Evolutionary conservation across 2,888 invertebrate species (phyloP).

Genomic region (Syrista parreyssii): DNA sequence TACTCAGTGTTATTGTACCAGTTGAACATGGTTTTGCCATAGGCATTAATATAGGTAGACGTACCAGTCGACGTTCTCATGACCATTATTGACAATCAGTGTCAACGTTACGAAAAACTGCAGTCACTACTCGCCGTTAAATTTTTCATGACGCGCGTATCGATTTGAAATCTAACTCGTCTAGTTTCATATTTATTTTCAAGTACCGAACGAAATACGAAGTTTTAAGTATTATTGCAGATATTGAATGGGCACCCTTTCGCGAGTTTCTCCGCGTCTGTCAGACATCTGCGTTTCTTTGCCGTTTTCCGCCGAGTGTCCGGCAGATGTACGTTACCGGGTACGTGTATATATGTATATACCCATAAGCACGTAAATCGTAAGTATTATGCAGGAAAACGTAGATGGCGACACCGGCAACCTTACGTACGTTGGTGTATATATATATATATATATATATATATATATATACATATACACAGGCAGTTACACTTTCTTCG

Average conservation of each 20-base stretch:
- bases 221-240: background rate
- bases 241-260: background rate
- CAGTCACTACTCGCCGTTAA: background rate
- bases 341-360: background rate
- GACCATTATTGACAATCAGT: background rate
- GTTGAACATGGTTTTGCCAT: no score
- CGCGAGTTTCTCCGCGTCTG: slow-evolving; percentile 18
- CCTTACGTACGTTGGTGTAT: no score
- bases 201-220: no score
- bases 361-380: background rate
- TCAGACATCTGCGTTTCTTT: slow-evolving; percentile 26
- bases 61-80: background rate
- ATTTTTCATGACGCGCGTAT: background rate
- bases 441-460: no score
- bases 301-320: slow-evolving; percentile 22
- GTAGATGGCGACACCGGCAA: background rate
- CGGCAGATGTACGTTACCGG: slow-evolving; percentile 23
- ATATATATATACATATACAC: background rate
- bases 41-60: no score
- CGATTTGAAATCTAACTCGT: background rate
- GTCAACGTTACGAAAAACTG: background rate
- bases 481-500: background rate
- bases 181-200: background rate
- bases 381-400: background rate
- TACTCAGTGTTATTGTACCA: no score